phyloP scores from a whole-genome alignment of 2,113 vertebrate species.

The Polypterus bichir region DNA sequence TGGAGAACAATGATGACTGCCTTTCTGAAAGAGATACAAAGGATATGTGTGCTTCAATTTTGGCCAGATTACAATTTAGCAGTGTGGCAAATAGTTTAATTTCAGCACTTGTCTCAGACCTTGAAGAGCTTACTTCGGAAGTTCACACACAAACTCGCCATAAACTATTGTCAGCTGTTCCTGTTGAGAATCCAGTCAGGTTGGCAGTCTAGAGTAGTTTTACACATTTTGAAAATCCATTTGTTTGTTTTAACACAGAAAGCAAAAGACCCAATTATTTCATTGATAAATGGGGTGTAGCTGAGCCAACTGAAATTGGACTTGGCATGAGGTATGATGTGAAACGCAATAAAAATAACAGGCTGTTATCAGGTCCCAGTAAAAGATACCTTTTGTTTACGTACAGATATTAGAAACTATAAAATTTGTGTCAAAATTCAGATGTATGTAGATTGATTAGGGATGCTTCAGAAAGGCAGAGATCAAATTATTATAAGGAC shows the following conservation, averaged over 20 bases:
- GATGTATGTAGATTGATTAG: constrained; percentile 14
- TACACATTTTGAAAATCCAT: too few relatives aligned
- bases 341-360: constrained; percentile 12
- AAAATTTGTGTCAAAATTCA: constrained; percentile 20
- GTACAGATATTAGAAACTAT: constrained; percentile 26
- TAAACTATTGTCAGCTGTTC: constrained; percentile 1
- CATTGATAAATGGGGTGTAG: constrained; percentile 17
- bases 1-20: too few relatives aligned
- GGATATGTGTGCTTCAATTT: not conserved
- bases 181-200: not conserved
- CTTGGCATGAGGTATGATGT: constrained; percentile 18
- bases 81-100: not conserved
- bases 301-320: constrained; percentile 11
- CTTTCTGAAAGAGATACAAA: too few relatives aligned
- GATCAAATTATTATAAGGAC: constrained; percentile 7
- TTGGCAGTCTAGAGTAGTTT: not conserved
- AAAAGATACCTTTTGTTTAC: constrained; percentile 19
- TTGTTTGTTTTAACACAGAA: constrained; percentile 1
- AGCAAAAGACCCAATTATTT: constrained; percentile 19
- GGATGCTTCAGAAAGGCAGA: constrained; percentile 5
- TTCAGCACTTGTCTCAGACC: constrained; percentile 6
- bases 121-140: constrained; percentile 3
- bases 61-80: constrained; percentile 3
- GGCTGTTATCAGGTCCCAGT: constrained; percentile 21
- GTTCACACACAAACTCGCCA: constrained; percentile 4